A percentile compares a stretch with the other conserved stretches of the same genome.
Evolutionary conservation across 2,113 vertebrate genomes (phyloP).

Genomic region (Sceloporus tristichus): DNA sequence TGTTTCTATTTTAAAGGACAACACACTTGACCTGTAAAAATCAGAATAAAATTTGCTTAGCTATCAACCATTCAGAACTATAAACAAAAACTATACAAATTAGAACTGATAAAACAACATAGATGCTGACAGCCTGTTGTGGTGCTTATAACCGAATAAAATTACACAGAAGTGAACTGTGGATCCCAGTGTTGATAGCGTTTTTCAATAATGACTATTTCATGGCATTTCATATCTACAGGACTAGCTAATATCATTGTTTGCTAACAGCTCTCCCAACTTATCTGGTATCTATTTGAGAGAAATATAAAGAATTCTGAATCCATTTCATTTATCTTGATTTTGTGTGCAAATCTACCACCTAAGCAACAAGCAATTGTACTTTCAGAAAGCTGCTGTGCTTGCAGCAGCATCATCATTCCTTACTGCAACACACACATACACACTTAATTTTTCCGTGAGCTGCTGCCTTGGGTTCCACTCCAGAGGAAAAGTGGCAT

Average conservation of each 20-base stretch:
- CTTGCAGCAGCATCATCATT: not conserved
- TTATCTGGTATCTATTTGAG: not conserved
- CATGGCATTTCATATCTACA: not conserved
- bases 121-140: not conserved
- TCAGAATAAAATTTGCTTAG: not conserved
- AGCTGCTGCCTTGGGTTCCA: too few relatives aligned
- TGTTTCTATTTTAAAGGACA: not conserved
- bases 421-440: not conserved
- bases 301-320: constrained; percentile 8
- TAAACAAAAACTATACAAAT: not conserved
- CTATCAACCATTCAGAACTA: not conserved
- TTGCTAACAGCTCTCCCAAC: too few relatives aligned
- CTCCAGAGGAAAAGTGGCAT: too few relatives aligned
- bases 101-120: not conserved
- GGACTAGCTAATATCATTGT: not conserved
- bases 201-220: not conserved
- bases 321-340: not conserved
- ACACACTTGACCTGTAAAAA: not conserved
- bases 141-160: not conserved
- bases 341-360: constrained; percentile 1
- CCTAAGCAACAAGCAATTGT: not conserved
- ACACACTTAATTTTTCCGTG: not conserved
- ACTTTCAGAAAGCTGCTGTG: not conserved
- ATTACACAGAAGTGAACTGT: not conserved
- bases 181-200: too few relatives aligned